Evolutionary conservation across 1,140 invertebrate genomes (phyloP), one percentile per base, ranked within the genome.

Genomic region (Thaumetopoea pityocampa): DNA sequence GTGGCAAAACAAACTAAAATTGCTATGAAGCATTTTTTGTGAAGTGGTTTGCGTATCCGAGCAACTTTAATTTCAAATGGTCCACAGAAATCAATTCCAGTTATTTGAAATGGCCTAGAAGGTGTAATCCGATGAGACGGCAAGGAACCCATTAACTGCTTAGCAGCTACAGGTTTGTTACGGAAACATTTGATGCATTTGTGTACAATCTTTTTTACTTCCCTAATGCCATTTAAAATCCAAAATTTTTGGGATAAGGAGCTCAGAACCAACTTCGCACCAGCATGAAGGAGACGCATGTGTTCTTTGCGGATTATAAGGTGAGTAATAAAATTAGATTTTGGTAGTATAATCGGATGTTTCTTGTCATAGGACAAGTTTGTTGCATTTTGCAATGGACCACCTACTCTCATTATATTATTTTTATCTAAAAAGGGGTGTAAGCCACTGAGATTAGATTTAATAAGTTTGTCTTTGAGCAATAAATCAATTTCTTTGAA

Each of bases 11-110:
- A n/a, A n/a, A n/a, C n/a, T n/a, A n/a, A n/a, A n/a, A n/a, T n/a
- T n/a, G n/a, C n/a, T n/a, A n/a, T n/a, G n/a, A n/a, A n/a, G n/a
- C n/a, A n/a, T n/a, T n/a, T n/a, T n/a, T n/a, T n/a, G n/a, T n/a
- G n/a, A n/a, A n/a, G n/a, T n/a, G n/a, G n/a, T n/a, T n/a, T n/a
- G n/a, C n/a, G n/a, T n/a, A n/a, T n/a, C n/a, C n/a, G n/a, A n/a
- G n/a, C n/a, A n/a, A n/a, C n/a, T n/a, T n/a, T 18, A n/a, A 32
- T 17, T 17, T 8, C 18, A 2, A 76, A 65, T 0, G 70, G 72
- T 5, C 73, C 77, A 9, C 51, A 62, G 33, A 52, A 77, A 43
- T 81, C 73, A 0, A 72, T 32, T 0, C 65, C 76, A 4, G 29
- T 32, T 4, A 48, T 10, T 11, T 48, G 9, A 49, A 85, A 84